phyloP scores from a whole-genome alignment of 2,113 vertebrate species.

The Eubucco bourcierii region DNA sequence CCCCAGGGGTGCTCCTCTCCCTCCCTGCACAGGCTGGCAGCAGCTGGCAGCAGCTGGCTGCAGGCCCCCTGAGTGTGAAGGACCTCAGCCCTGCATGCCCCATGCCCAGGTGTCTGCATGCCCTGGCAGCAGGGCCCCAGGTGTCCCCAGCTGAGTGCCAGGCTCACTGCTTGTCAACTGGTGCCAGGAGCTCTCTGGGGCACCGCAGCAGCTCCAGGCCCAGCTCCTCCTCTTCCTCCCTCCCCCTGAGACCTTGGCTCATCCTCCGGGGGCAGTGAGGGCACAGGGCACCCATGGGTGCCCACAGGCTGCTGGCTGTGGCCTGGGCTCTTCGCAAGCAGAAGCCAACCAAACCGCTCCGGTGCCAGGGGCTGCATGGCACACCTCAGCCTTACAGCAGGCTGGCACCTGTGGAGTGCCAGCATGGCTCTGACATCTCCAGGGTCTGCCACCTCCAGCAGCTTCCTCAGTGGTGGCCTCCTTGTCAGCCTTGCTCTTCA shows the following conservation, averaged over 20 bases:
- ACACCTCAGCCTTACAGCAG: background rate
- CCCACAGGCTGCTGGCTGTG: background rate
- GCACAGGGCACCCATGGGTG: background rate
- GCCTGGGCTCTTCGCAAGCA: background rate
- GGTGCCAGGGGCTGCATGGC: background rate
- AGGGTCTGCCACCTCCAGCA: background rate
- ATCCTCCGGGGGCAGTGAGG: background rate
- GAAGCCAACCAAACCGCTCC: background rate
- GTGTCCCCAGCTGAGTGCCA: background rate
- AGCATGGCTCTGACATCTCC: background rate
- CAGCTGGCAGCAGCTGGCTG: background rate
- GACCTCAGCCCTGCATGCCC: accelerated
- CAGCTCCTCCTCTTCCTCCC: background rate
- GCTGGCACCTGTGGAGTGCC: background rate
- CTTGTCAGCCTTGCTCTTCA: background rate
- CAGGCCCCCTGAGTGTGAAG: background rate
- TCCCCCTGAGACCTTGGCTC: background rate
- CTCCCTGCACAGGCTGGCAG: background rate
- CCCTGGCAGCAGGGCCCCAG: background rate
- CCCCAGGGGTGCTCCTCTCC: accelerated
- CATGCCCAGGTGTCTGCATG: background rate
- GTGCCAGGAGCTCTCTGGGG: background rate
- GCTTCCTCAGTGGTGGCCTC: accelerated
- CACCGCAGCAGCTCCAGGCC: background rate
- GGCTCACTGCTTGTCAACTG: background rate